These are phyloP conservation scores for Ectropis grisescens DNA, from an alignment of 1,140 invertebrate genomes.

Conservation along the genomic window DNA sequence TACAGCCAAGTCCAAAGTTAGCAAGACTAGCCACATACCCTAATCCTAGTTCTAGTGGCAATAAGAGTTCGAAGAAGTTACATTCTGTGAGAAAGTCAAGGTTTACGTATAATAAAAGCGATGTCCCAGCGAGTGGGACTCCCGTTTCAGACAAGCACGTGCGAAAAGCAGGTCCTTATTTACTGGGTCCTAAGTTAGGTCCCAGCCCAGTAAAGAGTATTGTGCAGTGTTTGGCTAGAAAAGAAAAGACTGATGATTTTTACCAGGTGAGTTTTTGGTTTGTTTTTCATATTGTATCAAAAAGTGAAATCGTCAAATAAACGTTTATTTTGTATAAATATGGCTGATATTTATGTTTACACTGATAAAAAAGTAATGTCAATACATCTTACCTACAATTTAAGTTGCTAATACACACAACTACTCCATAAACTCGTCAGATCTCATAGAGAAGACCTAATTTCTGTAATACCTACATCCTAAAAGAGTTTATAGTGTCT, in stretches of 20 bases:
- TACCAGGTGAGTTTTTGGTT: constrained; percentile 73
- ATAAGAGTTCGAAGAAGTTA: constrained; percentile 41
- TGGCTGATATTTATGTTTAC: too few species aligned
- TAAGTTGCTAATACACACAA: too few species aligned
- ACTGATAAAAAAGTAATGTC: too few species aligned
- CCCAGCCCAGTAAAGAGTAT: constrained; percentile 85
- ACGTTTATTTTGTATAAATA: too few species aligned
- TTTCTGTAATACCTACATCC: too few species aligned
- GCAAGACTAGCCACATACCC: constrained; percentile 39
- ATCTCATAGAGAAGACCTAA: too few species aligned
- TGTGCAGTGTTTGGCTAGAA: constrained; percentile 82
- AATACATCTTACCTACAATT: too few species aligned
- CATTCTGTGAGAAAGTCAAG: constrained; percentile 32
- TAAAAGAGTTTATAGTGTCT: too few species aligned
- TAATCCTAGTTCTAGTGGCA: constrained; percentile 33
- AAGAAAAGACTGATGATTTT: constrained; percentile 81
- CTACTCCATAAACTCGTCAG: too few species aligned
- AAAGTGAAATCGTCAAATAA: too few species aligned
- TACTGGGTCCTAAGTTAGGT: constrained; percentile 80
- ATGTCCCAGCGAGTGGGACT: constrained; percentile 50
- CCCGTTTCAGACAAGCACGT: constrained; percentile 59
- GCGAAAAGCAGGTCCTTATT: constrained; percentile 77
- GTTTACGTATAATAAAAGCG: constrained; percentile 37
- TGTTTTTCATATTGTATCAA: too few species aligned
- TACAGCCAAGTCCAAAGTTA: constrained; percentile 53